Conservation (phyloP, 1,140 invertebrate genomes). For the Eulimnadia texana region DNA sequence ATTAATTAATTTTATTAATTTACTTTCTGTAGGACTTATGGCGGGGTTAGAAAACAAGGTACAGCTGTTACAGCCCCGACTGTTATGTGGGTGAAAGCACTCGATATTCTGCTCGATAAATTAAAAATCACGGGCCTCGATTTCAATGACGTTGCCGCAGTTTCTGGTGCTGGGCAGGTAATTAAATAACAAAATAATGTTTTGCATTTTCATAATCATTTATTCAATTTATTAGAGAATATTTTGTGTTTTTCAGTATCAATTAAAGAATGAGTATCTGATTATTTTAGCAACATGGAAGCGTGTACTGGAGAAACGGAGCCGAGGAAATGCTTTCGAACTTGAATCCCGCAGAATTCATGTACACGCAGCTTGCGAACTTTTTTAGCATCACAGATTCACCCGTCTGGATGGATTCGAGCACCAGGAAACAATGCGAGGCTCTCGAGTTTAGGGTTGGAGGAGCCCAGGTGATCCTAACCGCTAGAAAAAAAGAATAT, state of each 20-base stretch:
- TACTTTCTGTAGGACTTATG: conserved; percentile 45
- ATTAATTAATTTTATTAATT: conserved; percentile 22
- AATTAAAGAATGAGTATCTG: no score
- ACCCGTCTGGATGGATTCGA: conserved; percentile 84
- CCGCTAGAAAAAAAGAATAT: no score
- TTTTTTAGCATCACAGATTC: conserved; percentile 63
- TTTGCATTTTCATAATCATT: no score
- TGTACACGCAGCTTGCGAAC: conserved; percentile 62
- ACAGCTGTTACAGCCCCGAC: conserved; percentile 63
- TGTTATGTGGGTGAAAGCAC: conserved; percentile 86
- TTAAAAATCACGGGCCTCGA: conserved; percentile 64
- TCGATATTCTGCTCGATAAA: conserved; percentile 79
- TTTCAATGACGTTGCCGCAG: conserved; percentile 60
- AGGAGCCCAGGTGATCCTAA: conserved; percentile 29
- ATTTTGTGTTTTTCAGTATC: background rate
- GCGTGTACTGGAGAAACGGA: conserved; percentile 79
- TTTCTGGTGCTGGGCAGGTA: conserved; percentile 83
- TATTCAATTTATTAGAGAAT: background rate
- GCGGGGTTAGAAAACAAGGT: conserved; percentile 50
- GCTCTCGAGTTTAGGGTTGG: conserved; percentile 34
- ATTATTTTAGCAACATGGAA: conserved; percentile 76
- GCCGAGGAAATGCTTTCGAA: conserved; percentile 44
- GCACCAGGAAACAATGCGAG: conserved; percentile 34
- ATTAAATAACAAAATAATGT: conserved; percentile 8
- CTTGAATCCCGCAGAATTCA: conserved; percentile 54